These are phyloP conservation scores for Pseudoips prasinana DNA, from an alignment of 2,888 invertebrate species.

Conservation along the genomic window DNA sequence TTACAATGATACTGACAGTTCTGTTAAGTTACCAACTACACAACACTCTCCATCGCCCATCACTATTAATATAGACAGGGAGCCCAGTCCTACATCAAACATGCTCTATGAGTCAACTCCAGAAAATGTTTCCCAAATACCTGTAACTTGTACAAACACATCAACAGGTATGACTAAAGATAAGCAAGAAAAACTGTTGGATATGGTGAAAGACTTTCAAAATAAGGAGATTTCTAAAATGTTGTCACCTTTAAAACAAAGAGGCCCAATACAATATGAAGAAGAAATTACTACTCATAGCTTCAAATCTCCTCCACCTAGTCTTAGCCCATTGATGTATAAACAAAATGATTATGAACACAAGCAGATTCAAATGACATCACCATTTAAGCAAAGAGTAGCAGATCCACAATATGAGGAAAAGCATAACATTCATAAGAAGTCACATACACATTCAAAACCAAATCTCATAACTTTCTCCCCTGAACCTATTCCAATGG, in stretches of 20 bases:
- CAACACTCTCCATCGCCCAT: conserved; percentile 11
- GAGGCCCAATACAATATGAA: conserved; percentile 12
- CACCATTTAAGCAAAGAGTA: conserved; percentile 22
- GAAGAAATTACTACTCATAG: conserved; percentile 14
- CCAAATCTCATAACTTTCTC: conserved; percentile 1
- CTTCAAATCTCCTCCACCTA: too few species aligned
- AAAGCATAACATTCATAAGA: not conserved
- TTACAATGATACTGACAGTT: conserved; percentile 54
- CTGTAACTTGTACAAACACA: conserved; percentile 23
- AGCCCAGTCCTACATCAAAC: conserved; percentile 47
- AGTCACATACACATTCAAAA: not conserved
- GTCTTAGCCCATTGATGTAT: not conserved
- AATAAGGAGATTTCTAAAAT: conserved; percentile 35
- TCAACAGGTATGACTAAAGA: conserved; percentile 42
- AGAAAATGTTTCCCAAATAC: conserved; percentile 23
- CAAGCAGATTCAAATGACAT: conserved; percentile 28
- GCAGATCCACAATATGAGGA: conserved; percentile 1
- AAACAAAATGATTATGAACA: not conserved
- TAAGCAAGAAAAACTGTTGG: conserved; percentile 54
- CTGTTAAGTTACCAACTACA: conserved; percentile 15
- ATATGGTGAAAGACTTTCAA: conserved; percentile 53
- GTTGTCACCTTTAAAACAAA: conserved; percentile 26
- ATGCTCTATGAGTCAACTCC: conserved; percentile 40
- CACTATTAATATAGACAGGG: conserved; percentile 19
- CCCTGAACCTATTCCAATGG: conserved; percentile 39